Evolutionary conservation across 2,113 vertebrate species (phyloP).

Genomic region (Sinosuthora webbiana): DNA sequence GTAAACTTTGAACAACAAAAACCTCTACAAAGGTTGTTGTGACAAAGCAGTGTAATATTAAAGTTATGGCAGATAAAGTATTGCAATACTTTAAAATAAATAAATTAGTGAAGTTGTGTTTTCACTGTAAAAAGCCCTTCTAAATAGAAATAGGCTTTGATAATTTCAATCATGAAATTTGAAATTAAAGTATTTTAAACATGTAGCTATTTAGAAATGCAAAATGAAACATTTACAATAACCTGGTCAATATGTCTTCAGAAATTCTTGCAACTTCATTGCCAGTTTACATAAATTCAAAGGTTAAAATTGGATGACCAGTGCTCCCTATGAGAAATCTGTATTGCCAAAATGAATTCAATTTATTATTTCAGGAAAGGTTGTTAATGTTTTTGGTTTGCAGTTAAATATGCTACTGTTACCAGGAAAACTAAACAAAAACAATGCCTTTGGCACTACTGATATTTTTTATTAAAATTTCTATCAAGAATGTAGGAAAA

Average conservation of each 20-base stretch:
- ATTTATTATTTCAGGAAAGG: neutral
- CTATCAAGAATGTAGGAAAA: neutral
- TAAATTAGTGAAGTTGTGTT: neutral
- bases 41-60: neutral
- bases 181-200: neutral
- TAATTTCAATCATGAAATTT: neutral
- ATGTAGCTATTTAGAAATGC: neutral
- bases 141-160: neutral
- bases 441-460: neutral
- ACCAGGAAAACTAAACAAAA: neutral
- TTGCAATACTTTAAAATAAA: neutral
- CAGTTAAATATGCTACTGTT: neutral
- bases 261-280: neutral
- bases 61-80: neutral
- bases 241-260: neutral
- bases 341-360: neutral
- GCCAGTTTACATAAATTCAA: neutral
- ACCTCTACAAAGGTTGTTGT: neutral
- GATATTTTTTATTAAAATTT: neutral
- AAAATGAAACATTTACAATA: neutral
- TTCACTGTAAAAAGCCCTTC: neutral
- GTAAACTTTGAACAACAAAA: neutral
- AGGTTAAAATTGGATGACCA: neutral
- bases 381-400: neutral
- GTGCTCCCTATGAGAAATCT: neutral